Conservation (phyloP, 2,113 vertebrate species). For the Mirza zaza region DNA sequence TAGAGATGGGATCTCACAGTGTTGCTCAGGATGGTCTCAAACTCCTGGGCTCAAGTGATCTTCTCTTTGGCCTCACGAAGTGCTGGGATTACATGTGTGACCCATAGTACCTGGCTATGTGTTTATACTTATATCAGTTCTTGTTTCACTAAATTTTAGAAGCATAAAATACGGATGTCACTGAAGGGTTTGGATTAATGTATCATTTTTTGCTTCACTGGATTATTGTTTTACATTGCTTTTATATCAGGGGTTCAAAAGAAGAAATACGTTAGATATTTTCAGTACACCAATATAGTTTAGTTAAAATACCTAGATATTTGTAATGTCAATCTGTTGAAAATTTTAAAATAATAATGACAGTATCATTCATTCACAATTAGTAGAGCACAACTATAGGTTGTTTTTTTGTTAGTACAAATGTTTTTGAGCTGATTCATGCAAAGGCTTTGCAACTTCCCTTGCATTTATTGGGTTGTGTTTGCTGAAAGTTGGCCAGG, state of each 20-base stretch:
- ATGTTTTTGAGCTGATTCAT: slow-evolving; percentile 12
- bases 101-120: too few species aligned
- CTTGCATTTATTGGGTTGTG: not conserved
- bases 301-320: not conserved
- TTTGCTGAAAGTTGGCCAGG: not conserved
- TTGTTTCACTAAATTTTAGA: not conserved
- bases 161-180: not conserved
- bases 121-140: not conserved
- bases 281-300: not conserved
- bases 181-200: slow-evolving; percentile 9
- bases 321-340: not conserved
- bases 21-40: too few species aligned
- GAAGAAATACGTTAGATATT: slow-evolving; percentile 36
- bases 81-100: too few species aligned
- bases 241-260: not conserved
- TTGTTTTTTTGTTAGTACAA: not conserved
- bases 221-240: slow-evolving; percentile 29
- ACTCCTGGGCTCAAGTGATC: too few species aligned
- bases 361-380: not conserved
- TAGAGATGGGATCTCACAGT: too few species aligned
- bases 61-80: too few species aligned
- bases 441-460: not conserved
- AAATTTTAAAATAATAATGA: not conserved
- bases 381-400: not conserved
- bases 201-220: not conserved